A percentile compares a stretch with the other conserved stretches of the same genome.
Evolutionary conservation across 1,140 invertebrate genomes (phyloP).

Genomic region (Pemphigus obesinymphae): DNA sequence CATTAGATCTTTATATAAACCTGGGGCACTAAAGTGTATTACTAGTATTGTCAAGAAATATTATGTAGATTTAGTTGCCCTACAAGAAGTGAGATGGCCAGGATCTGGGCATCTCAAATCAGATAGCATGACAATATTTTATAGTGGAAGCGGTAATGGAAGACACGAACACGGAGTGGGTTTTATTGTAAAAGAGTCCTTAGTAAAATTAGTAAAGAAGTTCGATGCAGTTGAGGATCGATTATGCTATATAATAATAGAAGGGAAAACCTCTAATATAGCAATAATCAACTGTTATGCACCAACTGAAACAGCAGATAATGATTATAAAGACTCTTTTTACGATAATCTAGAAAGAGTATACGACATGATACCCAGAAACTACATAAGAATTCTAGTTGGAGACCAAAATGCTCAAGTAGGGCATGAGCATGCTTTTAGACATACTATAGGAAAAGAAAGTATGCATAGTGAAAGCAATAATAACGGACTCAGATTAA

Average conservation of each 20-base stretch:
- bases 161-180: slow-evolving; percentile 8
- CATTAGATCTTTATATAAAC: slow-evolving; percentile 25
- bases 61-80: background rate
- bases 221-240: slow-evolving; percentile 30
- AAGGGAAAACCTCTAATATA: background rate
- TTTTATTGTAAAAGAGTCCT: slow-evolving; percentile 34
- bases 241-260: background rate
- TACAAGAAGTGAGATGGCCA: background rate
- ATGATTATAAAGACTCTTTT: background rate
- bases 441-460: slow-evolving; percentile 46
- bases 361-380: slow-evolving; percentile 31
- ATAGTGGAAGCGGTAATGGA: background rate
- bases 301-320: too few species aligned
- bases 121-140: background rate
- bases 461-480: slow-evolving; percentile 46
- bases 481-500: slow-evolving; percentile 44
- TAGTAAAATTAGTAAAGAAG: slow-evolving; percentile 14
- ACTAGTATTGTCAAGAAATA: background rate
- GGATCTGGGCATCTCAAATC: background rate
- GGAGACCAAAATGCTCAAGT: slow-evolving; percentile 42
- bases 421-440: slow-evolving; percentile 38
- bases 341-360: background rate
- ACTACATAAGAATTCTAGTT: slow-evolving; percentile 41
- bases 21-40: background rate
- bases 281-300: background rate